Conservation (phyloP, 2,113 vertebrate genomes). For the Catharus fuscescens region DNA sequence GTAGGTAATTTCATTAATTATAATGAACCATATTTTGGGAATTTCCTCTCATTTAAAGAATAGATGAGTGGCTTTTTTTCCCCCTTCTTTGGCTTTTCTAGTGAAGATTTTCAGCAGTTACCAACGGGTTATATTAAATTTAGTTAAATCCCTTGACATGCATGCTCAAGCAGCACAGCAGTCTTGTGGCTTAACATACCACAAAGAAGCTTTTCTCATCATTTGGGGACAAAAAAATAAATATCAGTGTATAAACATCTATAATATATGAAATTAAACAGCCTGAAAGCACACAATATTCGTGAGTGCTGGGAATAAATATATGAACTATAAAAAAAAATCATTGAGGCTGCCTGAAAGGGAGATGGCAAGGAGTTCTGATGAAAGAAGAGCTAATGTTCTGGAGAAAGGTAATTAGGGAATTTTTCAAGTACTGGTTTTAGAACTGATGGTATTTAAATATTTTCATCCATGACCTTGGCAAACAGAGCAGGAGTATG, state of each 20-base stretch:
- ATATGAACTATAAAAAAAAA: neutral
- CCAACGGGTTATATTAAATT: neutral
- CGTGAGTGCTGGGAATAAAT: neutral
- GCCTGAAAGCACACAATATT: neutral
- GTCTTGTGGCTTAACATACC: neutral
- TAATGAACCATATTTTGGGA: neutral
- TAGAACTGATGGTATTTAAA: neutral
- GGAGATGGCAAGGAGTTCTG: neutral
- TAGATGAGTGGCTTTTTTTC: neutral
- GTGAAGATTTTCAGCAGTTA: neutral
- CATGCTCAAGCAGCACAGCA: neutral
- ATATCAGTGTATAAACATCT: neutral
- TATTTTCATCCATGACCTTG: neutral
- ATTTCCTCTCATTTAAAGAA: neutral
- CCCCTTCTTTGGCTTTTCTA: neutral
- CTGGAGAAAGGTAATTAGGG: neutral
- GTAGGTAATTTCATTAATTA: neutral
- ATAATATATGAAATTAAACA: neutral
- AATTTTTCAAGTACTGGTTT: neutral
- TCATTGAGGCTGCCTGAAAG: neutral
- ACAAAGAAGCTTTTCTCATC: neutral
- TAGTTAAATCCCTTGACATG: neutral
- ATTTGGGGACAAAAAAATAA: neutral
- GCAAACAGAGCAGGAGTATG: neutral
- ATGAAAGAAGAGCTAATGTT: neutral